These are phyloP conservation scores for Clarias platycephalus DNA, from an alignment of 2,797 vertebrate genomes.

Conservation along the genomic window DNA sequence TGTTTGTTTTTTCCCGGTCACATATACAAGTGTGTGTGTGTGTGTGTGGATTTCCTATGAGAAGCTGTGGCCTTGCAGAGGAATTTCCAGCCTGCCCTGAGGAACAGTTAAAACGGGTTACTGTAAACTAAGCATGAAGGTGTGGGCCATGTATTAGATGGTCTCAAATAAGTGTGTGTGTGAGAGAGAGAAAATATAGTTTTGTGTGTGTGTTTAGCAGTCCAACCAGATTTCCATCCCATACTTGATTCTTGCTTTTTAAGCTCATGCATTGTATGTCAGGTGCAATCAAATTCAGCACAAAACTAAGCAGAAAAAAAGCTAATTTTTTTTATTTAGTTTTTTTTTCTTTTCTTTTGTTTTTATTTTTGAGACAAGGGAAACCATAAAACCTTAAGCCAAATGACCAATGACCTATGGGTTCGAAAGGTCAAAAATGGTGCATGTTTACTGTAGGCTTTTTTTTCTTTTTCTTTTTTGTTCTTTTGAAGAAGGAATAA, in stretches of 20 bases:
- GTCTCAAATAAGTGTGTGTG: conserved; percentile 61
- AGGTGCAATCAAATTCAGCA: conserved; percentile 58
- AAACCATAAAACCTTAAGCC: conserved; percentile 61
- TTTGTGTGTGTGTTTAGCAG: conserved; percentile 51
- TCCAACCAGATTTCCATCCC: conserved; percentile 56
- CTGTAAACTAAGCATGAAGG: conserved; percentile 49
- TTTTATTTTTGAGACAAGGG: conserved; percentile 48
- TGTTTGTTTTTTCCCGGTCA: conserved; percentile 28
- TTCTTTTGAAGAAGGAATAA: conserved; percentile 32
- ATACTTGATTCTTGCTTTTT: conserved; percentile 56
- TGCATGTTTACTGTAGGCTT: conserved; percentile 57
- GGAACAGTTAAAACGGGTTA: conserved; percentile 57
- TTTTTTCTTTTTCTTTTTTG: not conserved
- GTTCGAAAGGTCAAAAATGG: conserved; percentile 44
- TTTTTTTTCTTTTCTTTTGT: not conserved
- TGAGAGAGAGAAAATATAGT: conserved; percentile 37
- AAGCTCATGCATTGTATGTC: conserved; percentile 52
- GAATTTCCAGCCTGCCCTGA: conserved; percentile 56
- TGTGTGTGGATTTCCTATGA: conserved; percentile 37
- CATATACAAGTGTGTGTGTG: conserved; percentile 24
- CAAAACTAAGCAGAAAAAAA: conserved; percentile 43
- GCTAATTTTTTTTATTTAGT: conserved; percentile 4
- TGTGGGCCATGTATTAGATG: conserved; percentile 59
- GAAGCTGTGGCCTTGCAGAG: conserved; percentile 53
- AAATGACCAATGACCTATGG: conserved; percentile 56